These are phyloP conservation scores for Chloroclystis v-ata DNA, from an alignment of 2,888 invertebrate species.

Conservation along the genomic window DNA sequence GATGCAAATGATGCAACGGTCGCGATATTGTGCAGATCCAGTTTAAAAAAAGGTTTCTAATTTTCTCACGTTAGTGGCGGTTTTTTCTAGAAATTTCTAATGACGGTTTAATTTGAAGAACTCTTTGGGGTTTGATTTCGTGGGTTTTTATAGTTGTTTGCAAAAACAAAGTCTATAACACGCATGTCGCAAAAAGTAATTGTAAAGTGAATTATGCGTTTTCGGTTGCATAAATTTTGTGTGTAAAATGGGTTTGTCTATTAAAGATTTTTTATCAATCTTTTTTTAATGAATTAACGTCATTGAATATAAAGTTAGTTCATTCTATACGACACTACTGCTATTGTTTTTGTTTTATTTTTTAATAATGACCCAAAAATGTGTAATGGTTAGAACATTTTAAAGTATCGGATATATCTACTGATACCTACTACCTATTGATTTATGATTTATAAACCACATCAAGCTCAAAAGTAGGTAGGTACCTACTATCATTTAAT, in stretches of 20 bases:
- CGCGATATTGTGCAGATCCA: constrained; percentile 40
- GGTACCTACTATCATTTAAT: too few relatives aligned
- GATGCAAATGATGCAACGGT: constrained; percentile 73
- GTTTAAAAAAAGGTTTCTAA: constrained; percentile 63
- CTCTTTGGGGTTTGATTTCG: constrained; percentile 76
- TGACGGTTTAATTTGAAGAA: constrained; percentile 76
- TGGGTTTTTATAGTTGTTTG: constrained; percentile 66
- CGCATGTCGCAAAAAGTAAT: constrained; percentile 75
- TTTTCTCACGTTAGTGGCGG: constrained; percentile 72
- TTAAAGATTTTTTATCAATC: constrained; percentile 7
- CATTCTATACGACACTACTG: too few relatives aligned
- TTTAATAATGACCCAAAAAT: too few relatives aligned
- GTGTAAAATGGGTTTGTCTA: constrained; percentile 21
- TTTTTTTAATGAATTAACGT: too few relatives aligned
- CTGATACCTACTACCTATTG: too few relatives aligned
- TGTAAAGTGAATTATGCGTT: constrained; percentile 67
- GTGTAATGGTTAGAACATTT: too few relatives aligned
- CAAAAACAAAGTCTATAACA: constrained; percentile 74
- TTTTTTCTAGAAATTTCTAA: constrained; percentile 67
- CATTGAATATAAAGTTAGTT: too few relatives aligned
- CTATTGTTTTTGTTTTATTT: background rate
- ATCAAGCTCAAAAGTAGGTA: too few relatives aligned
- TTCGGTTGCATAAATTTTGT: constrained; percentile 47
- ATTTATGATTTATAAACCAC: too few relatives aligned
- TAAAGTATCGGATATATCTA: too few relatives aligned